Percentiles rank a stretch among this genome's conserved stretches.
Evolutionary conservation across 2,888 invertebrate genomes (phyloP).

Genomic region (Megaustenia siamemsis): DNA sequence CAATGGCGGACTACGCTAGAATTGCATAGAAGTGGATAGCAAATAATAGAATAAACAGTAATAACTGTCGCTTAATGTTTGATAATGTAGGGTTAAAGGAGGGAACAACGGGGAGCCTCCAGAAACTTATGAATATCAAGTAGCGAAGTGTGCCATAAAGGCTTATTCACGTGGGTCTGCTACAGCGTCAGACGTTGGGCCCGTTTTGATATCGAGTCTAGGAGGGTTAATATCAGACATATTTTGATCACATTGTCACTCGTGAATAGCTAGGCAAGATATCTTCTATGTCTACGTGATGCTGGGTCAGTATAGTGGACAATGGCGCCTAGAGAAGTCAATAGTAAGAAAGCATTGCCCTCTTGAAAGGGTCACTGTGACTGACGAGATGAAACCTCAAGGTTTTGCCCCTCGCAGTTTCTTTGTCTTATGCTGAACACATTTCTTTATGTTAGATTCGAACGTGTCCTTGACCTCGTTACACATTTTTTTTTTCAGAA

Average conservation of each 20-base stretch:
- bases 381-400: neutral
- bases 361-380: neutral
- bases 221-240: too few species aligned
- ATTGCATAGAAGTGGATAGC: neutral
- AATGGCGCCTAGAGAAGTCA: too few species aligned
- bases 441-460: neutral
- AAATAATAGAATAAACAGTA: slow-evolving; percentile 16
- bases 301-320: too few species aligned
- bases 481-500: too few species aligned
- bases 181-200: neutral
- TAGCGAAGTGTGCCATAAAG: neutral
- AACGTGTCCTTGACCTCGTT: neutral
- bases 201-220: too few species aligned
- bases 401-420: neutral
- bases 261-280: too few species aligned
- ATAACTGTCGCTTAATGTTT: slow-evolving; percentile 10
- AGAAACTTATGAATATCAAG: neutral
- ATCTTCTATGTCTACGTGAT: too few species aligned
- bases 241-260: too few species aligned
- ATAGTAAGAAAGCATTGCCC: too few species aligned
- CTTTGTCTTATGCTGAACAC: neutral
- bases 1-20: neutral
- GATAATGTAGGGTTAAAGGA: neutral
- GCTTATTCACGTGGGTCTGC: neutral
- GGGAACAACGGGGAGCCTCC: neutral